Conservation (phyloP, 1,140 invertebrate species). For the Chlorops oryzae region DNA sequence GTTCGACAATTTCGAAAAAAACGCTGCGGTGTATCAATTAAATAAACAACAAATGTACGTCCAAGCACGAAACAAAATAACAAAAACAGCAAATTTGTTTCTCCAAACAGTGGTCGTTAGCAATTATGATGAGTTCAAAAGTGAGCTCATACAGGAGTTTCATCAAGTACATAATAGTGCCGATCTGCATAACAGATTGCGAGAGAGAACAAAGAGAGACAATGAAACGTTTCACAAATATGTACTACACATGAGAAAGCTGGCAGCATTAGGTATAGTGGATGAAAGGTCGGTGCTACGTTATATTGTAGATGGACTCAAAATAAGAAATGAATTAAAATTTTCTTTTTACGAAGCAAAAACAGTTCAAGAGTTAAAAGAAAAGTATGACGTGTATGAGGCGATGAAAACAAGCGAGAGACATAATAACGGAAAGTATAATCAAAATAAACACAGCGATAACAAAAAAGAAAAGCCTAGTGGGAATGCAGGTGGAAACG, state of each 20-base stretch:
- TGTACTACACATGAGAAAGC: not conserved
- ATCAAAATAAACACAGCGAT: too few relatives aligned
- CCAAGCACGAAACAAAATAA: too few relatives aligned
- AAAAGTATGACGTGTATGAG: not conserved
- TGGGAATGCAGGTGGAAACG: too few relatives aligned
- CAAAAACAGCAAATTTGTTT: not conserved
- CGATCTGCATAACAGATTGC: too few relatives aligned
- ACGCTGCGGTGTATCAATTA: too few relatives aligned
- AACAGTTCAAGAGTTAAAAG: not conserved
- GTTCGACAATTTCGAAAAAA: too few relatives aligned
- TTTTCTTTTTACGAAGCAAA: not conserved
- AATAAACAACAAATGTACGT: too few relatives aligned
- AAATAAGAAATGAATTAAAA: not conserved
- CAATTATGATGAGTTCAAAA: not conserved
- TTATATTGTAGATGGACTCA: not conserved
- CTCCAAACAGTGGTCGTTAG: not conserved
- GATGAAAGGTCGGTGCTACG: too few relatives aligned
- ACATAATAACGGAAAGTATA: too few relatives aligned
- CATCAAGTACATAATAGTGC: too few relatives aligned
- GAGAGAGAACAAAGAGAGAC: not conserved
- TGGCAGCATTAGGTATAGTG: not conserved
- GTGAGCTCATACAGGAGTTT: too few relatives aligned
- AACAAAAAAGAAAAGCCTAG: not conserved
- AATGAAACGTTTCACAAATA: not conserved
- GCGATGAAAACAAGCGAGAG: not conserved